Percentiles rank a stretch among this genome's conserved stretches.
Conservation (phyloP, 1,140 invertebrate species). For the Drosophila nigromelanica region DNA sequence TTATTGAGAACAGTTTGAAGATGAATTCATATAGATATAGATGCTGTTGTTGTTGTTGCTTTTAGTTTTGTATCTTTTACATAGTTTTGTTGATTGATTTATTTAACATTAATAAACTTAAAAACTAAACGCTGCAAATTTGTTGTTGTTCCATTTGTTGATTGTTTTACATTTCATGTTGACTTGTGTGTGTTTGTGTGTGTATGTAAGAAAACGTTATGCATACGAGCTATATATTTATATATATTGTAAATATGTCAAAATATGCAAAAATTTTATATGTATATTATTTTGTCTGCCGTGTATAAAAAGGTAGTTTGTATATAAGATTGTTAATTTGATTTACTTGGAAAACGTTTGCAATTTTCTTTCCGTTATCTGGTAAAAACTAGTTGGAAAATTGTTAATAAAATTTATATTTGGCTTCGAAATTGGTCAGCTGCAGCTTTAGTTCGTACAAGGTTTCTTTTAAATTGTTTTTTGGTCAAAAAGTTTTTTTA, state of each 20-base stretch:
- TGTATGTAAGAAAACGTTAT: slow-evolving; percentile 16
- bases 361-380: slow-evolving; percentile 9
- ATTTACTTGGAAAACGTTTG: slow-evolving; percentile 1
- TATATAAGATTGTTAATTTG: slow-evolving; percentile 30
- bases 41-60: slow-evolving; percentile 21
- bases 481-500: slow-evolving; percentile 33
- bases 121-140: slow-evolving; percentile 47
- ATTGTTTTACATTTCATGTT: slow-evolving; percentile 46
- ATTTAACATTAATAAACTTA: slow-evolving; percentile 52
- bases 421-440: slow-evolving; percentile 38
- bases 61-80: slow-evolving; percentile 12
- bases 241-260: slow-evolving; percentile 18
- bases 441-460: slow-evolving; percentile 33
- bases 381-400: slow-evolving; percentile 13
- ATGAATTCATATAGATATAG: slow-evolving; percentile 38
- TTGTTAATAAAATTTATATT: slow-evolving; percentile 16
- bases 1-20: slow-evolving; percentile 71
- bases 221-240: slow-evolving; percentile 16
- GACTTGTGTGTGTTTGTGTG: slow-evolving; percentile 16
- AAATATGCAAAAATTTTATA: slow-evolving; percentile 29
- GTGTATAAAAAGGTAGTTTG: slow-evolving; percentile 23
- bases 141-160: slow-evolving; percentile 9
- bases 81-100: neutral
- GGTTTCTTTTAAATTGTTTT: neutral
- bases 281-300: neutral